Percentiles rank a stretch among this genome's conserved stretches.
Conservation (phyloP, 2,888 invertebrate species). For the Malthinus flaveolus region DNA sequence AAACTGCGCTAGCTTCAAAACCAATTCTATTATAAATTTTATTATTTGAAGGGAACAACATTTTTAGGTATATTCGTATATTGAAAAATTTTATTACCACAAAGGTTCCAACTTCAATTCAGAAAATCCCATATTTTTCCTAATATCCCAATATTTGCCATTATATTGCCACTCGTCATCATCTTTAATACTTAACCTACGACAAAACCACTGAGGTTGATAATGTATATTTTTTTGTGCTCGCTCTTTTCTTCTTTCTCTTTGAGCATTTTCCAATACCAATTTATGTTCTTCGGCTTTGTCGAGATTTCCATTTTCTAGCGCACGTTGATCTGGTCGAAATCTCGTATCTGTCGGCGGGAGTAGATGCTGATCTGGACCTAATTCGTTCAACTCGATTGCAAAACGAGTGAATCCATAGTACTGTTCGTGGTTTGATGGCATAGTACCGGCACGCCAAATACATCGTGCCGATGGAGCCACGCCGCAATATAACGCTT, state of each 20-base stretch:
- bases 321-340: constrained; percentile 75
- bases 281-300: constrained; percentile 73
- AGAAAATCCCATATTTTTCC: constrained; percentile 68
- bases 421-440: constrained; percentile 76
- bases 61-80: neutral
- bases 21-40: neutral
- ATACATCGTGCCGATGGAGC: constrained; percentile 72
- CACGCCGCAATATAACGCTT: constrained; percentile 75
- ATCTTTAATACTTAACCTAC: constrained; percentile 48
- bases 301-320: constrained; percentile 75
- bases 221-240: constrained; percentile 61
- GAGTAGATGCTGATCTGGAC: constrained; percentile 63
- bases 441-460: constrained; percentile 82
- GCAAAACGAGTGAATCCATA: constrained; percentile 86
- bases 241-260: constrained; percentile 66
- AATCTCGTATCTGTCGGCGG: constrained; percentile 76
- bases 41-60: constrained; percentile 4
- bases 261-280: constrained; percentile 72
- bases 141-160: constrained; percentile 75
- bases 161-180: constrained; percentile 75
- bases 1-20: constrained; percentile 2
- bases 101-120: constrained; percentile 60
- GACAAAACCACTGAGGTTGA: constrained; percentile 63
- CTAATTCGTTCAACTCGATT: constrained; percentile 80
- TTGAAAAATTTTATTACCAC: constrained; percentile 64